Evolutionary conservation across 2,797 vertebrate species (phyloP).

Genomic region (Lophotriccus pileatus): DNA sequence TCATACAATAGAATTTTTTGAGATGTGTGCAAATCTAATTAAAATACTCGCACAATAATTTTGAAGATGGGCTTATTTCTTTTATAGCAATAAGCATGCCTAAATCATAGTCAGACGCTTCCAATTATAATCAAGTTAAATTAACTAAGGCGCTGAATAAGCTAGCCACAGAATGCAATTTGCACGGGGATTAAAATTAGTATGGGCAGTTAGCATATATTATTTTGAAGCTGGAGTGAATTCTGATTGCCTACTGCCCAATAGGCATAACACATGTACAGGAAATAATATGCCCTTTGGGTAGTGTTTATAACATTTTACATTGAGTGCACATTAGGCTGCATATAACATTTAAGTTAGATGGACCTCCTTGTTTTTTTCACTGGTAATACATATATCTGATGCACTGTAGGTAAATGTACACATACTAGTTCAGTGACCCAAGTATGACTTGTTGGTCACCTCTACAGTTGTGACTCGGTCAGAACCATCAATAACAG

Average conservation of each 20-base stretch:
- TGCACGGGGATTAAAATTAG: slow-evolving; percentile 66
- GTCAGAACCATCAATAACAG: neutral
- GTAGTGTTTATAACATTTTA: slow-evolving; percentile 63
- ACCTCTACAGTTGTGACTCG: neutral
- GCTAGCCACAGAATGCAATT: slow-evolving; percentile 71
- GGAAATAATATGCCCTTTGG: slow-evolving; percentile 38
- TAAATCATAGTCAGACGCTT: slow-evolving; percentile 87
- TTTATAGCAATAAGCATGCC: slow-evolving; percentile 98
- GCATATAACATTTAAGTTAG: slow-evolving; percentile 59
- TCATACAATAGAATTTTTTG: slow-evolving; percentile 98
- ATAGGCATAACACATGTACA: slow-evolving; percentile 46
- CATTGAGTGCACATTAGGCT: slow-evolving; percentile 67
- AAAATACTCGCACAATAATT: slow-evolving; percentile 98
- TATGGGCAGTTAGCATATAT: slow-evolving; percentile 38
- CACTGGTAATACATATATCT: slow-evolving; percentile 35
- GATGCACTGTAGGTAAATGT: slow-evolving; percentile 57
- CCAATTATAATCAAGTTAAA: slow-evolving; percentile 81
- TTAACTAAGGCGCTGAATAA: slow-evolving; percentile 80
- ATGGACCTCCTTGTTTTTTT: slow-evolving; percentile 33
- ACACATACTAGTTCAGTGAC: slow-evolving; percentile 35
- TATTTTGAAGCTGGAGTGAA: slow-evolving; percentile 66
- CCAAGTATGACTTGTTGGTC: slow-evolving; percentile 11
- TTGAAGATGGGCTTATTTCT: slow-evolving; percentile 83
- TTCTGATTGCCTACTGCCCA: slow-evolving; percentile 58
- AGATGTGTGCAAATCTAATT: slow-evolving; percentile 99